Base-by-base conservation (phyloP, 1,140 invertebrate genomes). In the Drosophila lowei region DNA sequence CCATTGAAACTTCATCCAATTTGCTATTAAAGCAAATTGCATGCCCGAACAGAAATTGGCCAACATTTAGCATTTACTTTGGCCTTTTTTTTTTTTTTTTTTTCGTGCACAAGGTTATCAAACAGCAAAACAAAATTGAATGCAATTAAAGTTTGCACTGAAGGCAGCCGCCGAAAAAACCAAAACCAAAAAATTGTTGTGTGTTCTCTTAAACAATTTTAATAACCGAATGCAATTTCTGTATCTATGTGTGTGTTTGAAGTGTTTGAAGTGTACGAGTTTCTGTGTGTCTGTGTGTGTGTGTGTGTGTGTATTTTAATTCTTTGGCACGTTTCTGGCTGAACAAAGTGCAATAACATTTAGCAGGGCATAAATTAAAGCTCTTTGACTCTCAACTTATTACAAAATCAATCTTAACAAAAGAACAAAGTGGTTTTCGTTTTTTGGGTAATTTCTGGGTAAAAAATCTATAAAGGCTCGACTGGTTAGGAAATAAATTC, bases 141-240 rank as follows among this genome's bases (percentile, higher is more conserved):
- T 83, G 79, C 79, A 83, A 83, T 83, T 84, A 83, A 83, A 83
- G 79, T 83, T 84, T 83, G 65, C 79, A 84, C 78, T 83, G 79
- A 83, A 84, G 71, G 52, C 64, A 70, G 74, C 52, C 64, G 67
- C 47, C 64, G 56, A 8, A 42, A 57, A 53, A 48, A 50, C 23
- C 49, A 49, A 64, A 49, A 46, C 43, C 49, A 68, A 68, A 68
- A 68, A 68, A 67, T 68, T 50, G 28, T 68, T 50, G 7, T 30
- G 7, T 30, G 28, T 83, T 83, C 80, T 83, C 54, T 77, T 77
- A 48, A 59, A 55, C 70, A 59, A 75, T 78, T 83, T 84, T 83
- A 83, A 83, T 83, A 83, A 84, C 72, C 74, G 70, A 78, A 74
- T 83, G 79, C 79, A 83, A 78, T 84, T 83, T 18, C 18, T 80